Base-by-base conservation (phyloP, 2,888 invertebrate species). In the Caenorhabditis panamensis region DNA sequence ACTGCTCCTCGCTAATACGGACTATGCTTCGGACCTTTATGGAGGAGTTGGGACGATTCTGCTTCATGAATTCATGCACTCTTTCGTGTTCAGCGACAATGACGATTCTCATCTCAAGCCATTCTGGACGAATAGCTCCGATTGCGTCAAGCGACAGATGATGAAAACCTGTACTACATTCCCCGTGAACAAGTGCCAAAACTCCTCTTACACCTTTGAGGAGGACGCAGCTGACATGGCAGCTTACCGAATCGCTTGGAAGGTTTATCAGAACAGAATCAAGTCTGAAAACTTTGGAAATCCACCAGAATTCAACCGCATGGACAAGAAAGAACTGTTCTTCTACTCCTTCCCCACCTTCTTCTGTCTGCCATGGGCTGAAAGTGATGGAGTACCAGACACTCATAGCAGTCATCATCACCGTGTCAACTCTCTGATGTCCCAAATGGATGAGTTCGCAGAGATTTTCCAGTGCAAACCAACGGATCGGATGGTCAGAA, bases 371-470 rank as follows among this genome's bases (percentile, higher is more conserved):
- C n/a, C n/a, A n/a, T n/a, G n/a, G n/a, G n/a, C n/a, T n/a, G n/a
- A n/a, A n/a, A n/a, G n/a, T n/a, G n/a, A n/a, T n/a, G n/a, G n/a
- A n/a, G n/a, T n/a, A n/a, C n/a, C n/a, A n/a, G n/a, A n/a, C n/a
- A n/a, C n/a, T n/a, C 75, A 75, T 36, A 41, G 66, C 11, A 76
- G 62, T 26, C 31, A 16, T 41, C 68, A 76, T 44, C 68, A 68
- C 26, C 44, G 78, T 51, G 54, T 78, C n/a, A 78, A 78, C 24
- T 58, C 64, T 5, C 20, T 78, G 41, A 71, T 71, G 71, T 78
- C 78, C 4, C 78, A 78, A 58, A 78, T 78, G 64, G 71, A 78
- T 8, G 26, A 58, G 37, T 78, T 78, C 26, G 20, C 64, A 6
- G 36, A 64, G 4, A 71, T 64, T 1, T 78, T 78, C 64, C n/a